These are phyloP conservation scores for Rattus rattus DNA, from an alignment of 2,113 vertebrate genomes.

Conservation along the genomic window DNA sequence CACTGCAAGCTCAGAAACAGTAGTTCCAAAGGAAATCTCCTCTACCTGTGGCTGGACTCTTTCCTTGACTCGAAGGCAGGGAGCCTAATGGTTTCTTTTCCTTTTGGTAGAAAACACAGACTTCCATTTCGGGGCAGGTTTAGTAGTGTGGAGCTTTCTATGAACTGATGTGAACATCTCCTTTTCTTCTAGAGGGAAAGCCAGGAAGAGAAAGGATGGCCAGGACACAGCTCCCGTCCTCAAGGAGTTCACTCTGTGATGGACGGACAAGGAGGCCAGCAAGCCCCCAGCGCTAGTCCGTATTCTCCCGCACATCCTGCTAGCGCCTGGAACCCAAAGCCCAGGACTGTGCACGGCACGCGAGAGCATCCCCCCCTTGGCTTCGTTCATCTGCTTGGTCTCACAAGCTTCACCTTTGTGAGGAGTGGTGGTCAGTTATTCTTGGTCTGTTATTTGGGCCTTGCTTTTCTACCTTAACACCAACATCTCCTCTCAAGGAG, in stretches of 20 bases:
- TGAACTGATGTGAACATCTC: neutral
- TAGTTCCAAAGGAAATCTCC: neutral
- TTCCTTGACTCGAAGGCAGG: neutral
- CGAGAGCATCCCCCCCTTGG: neutral
- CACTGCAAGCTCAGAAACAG: neutral
- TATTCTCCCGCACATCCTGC: neutral
- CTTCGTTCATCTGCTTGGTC: neutral
- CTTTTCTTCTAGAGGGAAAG: conserved; percentile 35
- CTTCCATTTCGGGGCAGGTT: neutral
- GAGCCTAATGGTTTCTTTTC: neutral
- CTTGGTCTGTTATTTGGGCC: neutral
- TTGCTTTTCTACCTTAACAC: neutral
- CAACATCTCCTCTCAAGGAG: neutral
- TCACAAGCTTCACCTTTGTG: neutral
- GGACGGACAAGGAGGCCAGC: too few species aligned
- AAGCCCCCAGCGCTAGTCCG: neutral
- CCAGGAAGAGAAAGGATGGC: neutral
- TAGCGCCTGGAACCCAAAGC: neutral
- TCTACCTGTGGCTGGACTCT: neutral
- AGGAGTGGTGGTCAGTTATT: neutral
- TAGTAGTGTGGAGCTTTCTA: neutral
- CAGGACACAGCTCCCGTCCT: neutral
- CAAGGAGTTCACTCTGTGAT: too few species aligned
- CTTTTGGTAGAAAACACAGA: neutral
- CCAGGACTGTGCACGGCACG: neutral